Base-by-base conservation (phyloP, 2,888 invertebrate genomes). In the Diabrotica balteata region DNA sequence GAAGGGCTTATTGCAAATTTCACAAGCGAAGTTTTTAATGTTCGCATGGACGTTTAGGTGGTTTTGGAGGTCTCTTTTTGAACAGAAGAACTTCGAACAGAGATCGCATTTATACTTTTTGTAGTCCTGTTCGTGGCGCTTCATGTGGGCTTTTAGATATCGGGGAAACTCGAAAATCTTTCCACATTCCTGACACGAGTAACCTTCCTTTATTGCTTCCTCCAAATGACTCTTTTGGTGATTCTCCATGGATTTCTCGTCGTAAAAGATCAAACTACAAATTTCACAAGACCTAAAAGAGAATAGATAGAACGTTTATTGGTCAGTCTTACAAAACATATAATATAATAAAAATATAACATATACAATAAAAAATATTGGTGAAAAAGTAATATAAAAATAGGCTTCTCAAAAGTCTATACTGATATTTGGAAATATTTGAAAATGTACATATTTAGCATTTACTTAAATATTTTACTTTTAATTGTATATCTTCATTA, bases 61-160 rank as follows among this genome's bases (percentile, higher is more conserved):
- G 60, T 75, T 72, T 17, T 60, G 72, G 10, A 75, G 60, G 50
- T 75, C 75, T 11, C 75, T 59, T 47, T 72, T 73, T 0, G 75
- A 74, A 0, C 72, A 73, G 50, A 75, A 75, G 2, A 60, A 43
- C 58, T 75, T 75, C 8, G 46, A 65, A 57, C 75, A 75, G 11
- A 73, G 44, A 62, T 75, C 72, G 32, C 75, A 75, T 58, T 70
- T 72, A 57, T 70, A 75, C 59, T 74, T 75, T 53, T 75, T 75
- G 63, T 75, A 75, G 59, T 73, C 69, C 8, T 71, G 67, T 53
- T 74, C 69, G 32, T 75, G 75, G 2, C 75, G 60, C 52, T 75
- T 74, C 52, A 73, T 60, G 58, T 75, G 75, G 2, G 75, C 75
- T 58, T 73, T 73, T 42, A 73, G 54, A 53, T 73, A 73, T 5